Base-by-base conservation (phyloP, 2,797 vertebrate genomes). In the Lophius americanus region DNA sequence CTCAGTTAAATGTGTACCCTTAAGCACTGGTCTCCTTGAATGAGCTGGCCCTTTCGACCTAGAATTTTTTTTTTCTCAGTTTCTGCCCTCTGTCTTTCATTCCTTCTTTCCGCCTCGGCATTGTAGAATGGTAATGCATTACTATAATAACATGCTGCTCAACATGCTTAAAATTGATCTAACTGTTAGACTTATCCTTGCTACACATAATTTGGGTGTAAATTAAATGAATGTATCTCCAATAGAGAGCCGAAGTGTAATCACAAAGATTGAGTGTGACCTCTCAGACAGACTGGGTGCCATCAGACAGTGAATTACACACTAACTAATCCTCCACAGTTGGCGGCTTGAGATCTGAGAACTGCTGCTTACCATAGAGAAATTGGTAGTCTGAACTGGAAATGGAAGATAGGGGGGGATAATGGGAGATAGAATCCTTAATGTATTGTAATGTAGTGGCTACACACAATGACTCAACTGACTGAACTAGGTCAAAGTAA, bases 141-240 rank as follows among this genome's bases (percentile, higher is more conserved):
- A 69, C 84, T 84, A 82, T 90, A 92, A 93, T 93, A 91, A 89
- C 44, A 68, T 60, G 70, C 36, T 13, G 47, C 62, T 79, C 72
- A 53, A 78, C 64, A 37, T 59, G 60, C 77, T 75, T 47, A 80
- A 88, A 91, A 90, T 87, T 88, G 69, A 85, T 70, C 60, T 36
- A 64, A 64, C 50, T 11, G 4, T 49, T 57, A 73, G 55, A 6
- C 37, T 42, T 55, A 23, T 58, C 23, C 23, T 44, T 63, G 33
- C 63, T 68, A 64, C 57, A 58, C 42, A 44, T 70, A 48, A 53
- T 47, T 81, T 36, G 75, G 51, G 38, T 72, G 69, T 47, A 57
- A 75, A 88, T 86, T 76, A 55, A 83, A 85, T 68, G 67, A 82
- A 76, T 53, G 46, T 39, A 59, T 72, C 61, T 76, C 63, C 67